Evolutionary conservation across 2,888 invertebrate species (phyloP).

Genomic region (Polymixis lichenea): DNA sequence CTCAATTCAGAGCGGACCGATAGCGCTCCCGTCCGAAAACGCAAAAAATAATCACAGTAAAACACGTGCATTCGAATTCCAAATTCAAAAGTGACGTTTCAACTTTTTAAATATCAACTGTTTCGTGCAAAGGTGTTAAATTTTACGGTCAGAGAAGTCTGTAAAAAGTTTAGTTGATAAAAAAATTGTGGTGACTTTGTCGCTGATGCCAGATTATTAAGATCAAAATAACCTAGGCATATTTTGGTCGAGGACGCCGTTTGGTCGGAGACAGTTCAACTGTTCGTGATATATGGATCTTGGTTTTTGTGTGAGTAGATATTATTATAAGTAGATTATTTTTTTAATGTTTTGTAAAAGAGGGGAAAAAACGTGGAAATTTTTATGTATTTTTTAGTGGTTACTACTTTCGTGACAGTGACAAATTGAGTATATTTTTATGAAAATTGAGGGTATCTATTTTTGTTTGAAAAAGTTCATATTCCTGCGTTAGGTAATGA

Average conservation of each 20-base stretch:
- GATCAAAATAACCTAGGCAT: constrained; percentile 77
- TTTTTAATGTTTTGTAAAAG: not conserved
- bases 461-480: not conserved
- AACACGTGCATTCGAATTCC: constrained; percentile 66
- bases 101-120: constrained; percentile 52
- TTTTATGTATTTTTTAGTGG: not conserved
- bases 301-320: constrained; percentile 61
- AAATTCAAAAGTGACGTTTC: constrained; percentile 67
- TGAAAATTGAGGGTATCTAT: not conserved
- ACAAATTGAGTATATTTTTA: not conserved
- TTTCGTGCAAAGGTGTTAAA: constrained; percentile 37
- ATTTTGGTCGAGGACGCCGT: constrained; percentile 76
- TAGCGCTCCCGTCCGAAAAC: constrained; percentile 35
- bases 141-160: constrained; percentile 42
- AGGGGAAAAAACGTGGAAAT: not conserved
- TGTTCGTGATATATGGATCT: constrained; percentile 70
- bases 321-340: not conserved
- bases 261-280: constrained; percentile 65
- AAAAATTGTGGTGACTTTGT: constrained; percentile 66
- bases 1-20: constrained; percentile 44
- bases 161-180: constrained; percentile 61
- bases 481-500: not conserved
- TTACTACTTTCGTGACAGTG: not conserved
- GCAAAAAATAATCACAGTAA: constrained; percentile 45
- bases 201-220: constrained; percentile 73